A percentile compares a stretch with the other conserved stretches of the same genome.
phyloP scores from a whole-genome alignment of 1,140 invertebrate genomes.

The Agrypnia vestita region DNA sequence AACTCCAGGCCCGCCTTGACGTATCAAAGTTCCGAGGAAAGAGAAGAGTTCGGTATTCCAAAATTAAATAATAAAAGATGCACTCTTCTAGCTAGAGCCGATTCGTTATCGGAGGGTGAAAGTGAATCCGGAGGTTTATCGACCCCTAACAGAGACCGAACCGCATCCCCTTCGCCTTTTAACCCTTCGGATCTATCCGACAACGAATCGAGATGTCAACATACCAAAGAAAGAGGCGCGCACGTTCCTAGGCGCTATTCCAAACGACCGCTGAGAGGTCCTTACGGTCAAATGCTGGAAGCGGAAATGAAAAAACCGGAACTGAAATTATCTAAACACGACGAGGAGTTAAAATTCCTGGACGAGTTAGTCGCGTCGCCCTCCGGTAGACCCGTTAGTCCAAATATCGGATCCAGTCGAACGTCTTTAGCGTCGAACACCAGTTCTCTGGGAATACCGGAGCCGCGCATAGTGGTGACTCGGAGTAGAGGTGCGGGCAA shows the following conservation, averaged over 20 bases:
- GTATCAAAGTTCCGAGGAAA: slow-evolving; percentile 82
- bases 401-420: slow-evolving; percentile 64
- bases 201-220: slow-evolving; percentile 75
- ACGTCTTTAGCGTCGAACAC: slow-evolving; percentile 65
- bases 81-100: slow-evolving; percentile 66
- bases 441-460: slow-evolving; percentile 59
- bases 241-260: slow-evolving; percentile 76
- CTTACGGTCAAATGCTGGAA: slow-evolving; percentile 88
- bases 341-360: slow-evolving; percentile 59
- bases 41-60: slow-evolving; percentile 72
- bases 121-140: slow-evolving; percentile 64
- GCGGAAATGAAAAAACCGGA: slow-evolving; percentile 84
- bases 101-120: slow-evolving; percentile 70
- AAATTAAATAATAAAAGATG: slow-evolving; percentile 63
- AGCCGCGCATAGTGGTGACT: slow-evolving; percentile 57
- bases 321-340: slow-evolving; percentile 62
- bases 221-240: slow-evolving; percentile 68
- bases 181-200: slow-evolving; percentile 70
- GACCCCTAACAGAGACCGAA: slow-evolving; percentile 64
- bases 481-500: slow-evolving; percentile 63
- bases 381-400: slow-evolving; percentile 63
- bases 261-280: slow-evolving; percentile 83
- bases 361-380: slow-evolving; percentile 53
- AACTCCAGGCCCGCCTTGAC: slow-evolving; percentile 73
- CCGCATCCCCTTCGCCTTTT: slow-evolving; percentile 68